Evolutionary conservation across 2,113 vertebrate genomes (phyloP).

Genomic region (Hyperopisus bebe): DNA sequence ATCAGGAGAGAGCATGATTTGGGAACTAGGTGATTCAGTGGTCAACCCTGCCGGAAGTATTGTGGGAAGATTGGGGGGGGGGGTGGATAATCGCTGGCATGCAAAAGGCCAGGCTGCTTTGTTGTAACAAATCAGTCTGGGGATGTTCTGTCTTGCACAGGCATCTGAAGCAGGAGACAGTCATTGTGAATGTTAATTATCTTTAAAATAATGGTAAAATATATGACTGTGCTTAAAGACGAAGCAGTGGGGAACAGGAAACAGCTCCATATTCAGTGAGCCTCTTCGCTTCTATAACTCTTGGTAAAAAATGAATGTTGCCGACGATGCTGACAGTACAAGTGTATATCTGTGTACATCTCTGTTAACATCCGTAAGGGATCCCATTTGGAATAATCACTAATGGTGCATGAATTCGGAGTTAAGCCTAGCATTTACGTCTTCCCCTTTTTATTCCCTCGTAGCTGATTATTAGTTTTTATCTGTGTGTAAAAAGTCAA

Average conservation of each 20-base stretch:
- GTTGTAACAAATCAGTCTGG: constrained; percentile 34
- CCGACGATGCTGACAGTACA: background rate
- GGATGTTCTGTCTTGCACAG: constrained; percentile 15
- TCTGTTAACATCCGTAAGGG: background rate
- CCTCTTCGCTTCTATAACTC: background rate
- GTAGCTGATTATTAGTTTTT: background rate
- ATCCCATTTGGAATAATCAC: background rate
- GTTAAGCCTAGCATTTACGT: background rate
- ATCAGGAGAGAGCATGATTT: background rate
- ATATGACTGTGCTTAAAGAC: constrained; percentile 28
- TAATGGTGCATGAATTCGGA: background rate
- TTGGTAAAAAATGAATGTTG: background rate
- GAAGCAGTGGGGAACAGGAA: background rate
- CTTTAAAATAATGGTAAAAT: constrained; percentile 41
- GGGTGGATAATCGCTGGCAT: constrained; percentile 25
- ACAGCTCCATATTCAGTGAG: background rate
- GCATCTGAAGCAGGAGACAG: constrained; percentile 21
- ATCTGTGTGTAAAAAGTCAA: background rate
- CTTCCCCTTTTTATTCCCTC: background rate
- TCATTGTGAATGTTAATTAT: constrained; percentile 40
- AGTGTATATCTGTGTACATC: background rate
- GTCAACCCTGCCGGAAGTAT: background rate
- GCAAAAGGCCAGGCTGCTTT: constrained; percentile 33
- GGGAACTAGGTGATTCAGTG: background rate
- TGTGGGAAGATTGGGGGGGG: background rate